Conservation (phyloP, 2,113 vertebrate species). For the Pitta sordida region DNA sequence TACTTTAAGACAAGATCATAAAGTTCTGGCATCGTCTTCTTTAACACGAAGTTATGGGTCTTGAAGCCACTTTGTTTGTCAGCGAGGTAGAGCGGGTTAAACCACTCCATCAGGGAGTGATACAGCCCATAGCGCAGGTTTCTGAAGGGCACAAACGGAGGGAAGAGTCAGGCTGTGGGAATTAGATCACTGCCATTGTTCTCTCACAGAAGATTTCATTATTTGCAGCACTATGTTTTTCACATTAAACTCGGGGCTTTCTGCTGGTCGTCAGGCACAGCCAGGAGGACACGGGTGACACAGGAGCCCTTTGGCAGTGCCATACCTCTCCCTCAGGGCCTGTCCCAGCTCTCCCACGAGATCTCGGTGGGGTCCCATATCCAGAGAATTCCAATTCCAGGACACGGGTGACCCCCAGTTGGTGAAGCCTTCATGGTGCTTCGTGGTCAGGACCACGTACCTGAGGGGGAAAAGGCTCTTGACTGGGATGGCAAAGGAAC, state of each 20-base stretch:
- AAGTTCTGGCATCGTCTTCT: constrained; percentile 88
- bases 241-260: neutral
- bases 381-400: constrained; percentile 96
- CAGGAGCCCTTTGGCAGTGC: neutral
- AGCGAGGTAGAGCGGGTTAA: constrained; percentile 87
- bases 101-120: constrained; percentile 92
- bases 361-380: constrained; percentile 86
- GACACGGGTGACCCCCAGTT: constrained; percentile 88
- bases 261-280: neutral
- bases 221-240: neutral
- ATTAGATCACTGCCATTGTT: neutral
- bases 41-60: constrained; percentile 82
- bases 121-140: constrained; percentile 89
- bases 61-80: constrained; percentile 87
- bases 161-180: neutral
- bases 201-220: neutral
- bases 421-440: constrained; percentile 95
- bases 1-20: constrained; percentile 88
- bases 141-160: constrained; percentile 66
- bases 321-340: constrained; percentile 83
- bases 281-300: neutral
- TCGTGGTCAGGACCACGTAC: constrained; percentile 92
- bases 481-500: neutral
- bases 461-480: constrained; percentile 51
- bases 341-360: constrained; percentile 86